These are phyloP conservation scores for Percopsis omiscomaycus DNA, from an alignment of 2,797 vertebrate genomes.

Conservation along the genomic window DNA sequence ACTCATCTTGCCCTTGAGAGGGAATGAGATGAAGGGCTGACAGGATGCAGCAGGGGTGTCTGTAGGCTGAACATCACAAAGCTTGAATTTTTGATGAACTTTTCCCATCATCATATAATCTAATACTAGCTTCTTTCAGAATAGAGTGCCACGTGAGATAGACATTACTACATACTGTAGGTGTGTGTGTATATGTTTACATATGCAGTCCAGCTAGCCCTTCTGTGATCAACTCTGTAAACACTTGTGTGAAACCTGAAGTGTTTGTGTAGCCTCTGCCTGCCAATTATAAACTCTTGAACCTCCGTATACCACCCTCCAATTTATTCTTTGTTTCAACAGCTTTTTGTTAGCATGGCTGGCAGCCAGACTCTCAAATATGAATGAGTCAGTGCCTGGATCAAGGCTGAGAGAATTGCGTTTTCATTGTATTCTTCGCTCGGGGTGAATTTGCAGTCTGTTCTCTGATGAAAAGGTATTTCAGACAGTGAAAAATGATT, in stretches of 20 bases:
- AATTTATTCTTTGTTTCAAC: constrained; percentile 56
- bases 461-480: constrained; percentile 46
- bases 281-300: constrained; percentile 46
- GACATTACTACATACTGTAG: too few species aligned
- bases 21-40: constrained; percentile 38
- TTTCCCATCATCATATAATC: background rate
- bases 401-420: constrained; percentile 53
- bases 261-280: constrained; percentile 28
- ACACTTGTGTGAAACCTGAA: constrained; percentile 31
- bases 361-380: constrained; percentile 55
- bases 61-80: constrained; percentile 25
- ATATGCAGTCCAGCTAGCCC: background rate
- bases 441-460: constrained; percentile 49
- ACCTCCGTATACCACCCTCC: constrained; percentile 39
- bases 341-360: constrained; percentile 51
- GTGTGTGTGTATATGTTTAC: too few species aligned
- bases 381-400: constrained; percentile 56
- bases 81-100: background rate
- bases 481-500: constrained; percentile 46
- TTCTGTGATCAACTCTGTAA: constrained; percentile 21
- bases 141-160: background rate
- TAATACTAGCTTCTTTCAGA: background rate
- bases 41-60: constrained; percentile 34
- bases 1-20: constrained; percentile 69
- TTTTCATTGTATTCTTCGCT: constrained; percentile 46